phyloP scores from a whole-genome alignment of 2,113 vertebrate genomes.

The Corythoichthys intestinalis region DNA sequence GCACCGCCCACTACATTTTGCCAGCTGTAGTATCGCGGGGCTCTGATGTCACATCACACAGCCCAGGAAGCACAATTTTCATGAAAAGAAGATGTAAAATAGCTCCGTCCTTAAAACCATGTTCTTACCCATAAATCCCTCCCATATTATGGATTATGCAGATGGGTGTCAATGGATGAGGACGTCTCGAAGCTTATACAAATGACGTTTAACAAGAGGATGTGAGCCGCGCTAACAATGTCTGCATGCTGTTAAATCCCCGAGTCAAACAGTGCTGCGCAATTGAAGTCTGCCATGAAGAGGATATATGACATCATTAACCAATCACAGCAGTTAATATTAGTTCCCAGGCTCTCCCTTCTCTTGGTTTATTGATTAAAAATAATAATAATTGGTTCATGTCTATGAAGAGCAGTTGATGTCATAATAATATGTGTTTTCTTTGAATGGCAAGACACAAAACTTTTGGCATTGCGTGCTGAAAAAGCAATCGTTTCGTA shows the following conservation, averaged over 20 bases:
- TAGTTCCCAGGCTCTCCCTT: too few relatives aligned
- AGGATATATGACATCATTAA: not conserved
- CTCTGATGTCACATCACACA: slow-evolving; percentile 22
- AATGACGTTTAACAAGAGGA: slow-evolving; percentile 35
- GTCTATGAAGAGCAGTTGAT: not conserved
- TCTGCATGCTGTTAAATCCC: slow-evolving; percentile 23
- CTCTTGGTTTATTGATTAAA: not conserved
- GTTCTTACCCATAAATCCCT: slow-evolving; percentile 51
- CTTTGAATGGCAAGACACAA: not conserved
- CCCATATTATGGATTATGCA: slow-evolving; percentile 55
- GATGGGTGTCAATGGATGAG: slow-evolving; percentile 45
- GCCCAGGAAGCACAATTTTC: slow-evolving; percentile 13
- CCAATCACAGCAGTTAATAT: not conserved
- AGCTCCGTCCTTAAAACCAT: slow-evolving; percentile 25
- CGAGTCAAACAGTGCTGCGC: not conserved
- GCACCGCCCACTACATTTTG: slow-evolving; percentile 40
- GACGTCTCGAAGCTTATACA: slow-evolving; percentile 38
- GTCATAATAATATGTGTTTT: not conserved
- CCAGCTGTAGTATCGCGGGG: slow-evolving; percentile 10
- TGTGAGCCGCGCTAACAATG: slow-evolving; percentile 26
- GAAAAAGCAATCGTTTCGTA: not conserved
- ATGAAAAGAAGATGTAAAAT: slow-evolving; percentile 28
- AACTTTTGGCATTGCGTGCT: not conserved
- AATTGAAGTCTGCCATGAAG: slow-evolving; percentile 8
- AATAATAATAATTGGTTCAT: not conserved